Base-by-base conservation (phyloP, 35 echinoderm and acorn worm species). In the Apostichopus californicus region DNA sequence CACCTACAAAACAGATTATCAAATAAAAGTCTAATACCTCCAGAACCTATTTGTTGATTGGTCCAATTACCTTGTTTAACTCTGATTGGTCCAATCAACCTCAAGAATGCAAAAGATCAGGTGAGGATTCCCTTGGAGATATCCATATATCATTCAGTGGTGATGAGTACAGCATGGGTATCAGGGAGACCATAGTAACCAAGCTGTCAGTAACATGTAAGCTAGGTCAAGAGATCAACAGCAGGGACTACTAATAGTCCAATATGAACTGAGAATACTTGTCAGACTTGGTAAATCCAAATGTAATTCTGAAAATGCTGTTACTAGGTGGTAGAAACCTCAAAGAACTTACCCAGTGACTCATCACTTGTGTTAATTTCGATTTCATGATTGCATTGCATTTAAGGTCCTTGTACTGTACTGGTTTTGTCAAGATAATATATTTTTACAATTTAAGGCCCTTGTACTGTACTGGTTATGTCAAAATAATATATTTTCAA, bases 31-130 rank as follows among this genome's bases (percentile, higher is more conserved):
- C 60, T 34, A 89, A 89, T 89, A 55, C 86, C 5, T 89, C 18
- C 63, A 68, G 71, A 89, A 66, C 63, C 86, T 72, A 89, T 89
- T 89, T 66, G 57, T 34, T 89, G 86, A 89, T 89, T 89, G 86
- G 64, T 68, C 25, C 86, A 89, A 89, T 89, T 89, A 89, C 34
- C 63, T 73, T 22, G 14, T 18, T 23, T 54, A 18, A 15, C 57
- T 73, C 21, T 26, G 9, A 89, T 89, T 89, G 86, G 86, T 66
- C 86, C 57, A 82, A 72, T 46, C 86, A 85, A 85, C 55, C 81
- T 55, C 52, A 54, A 85, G 57, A 85, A 85, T 85, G 54, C 57
- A 85, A 20, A 81, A 59, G 55, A 85, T 85, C 57, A 85, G 81
- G 81, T 60, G 81, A 85, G 81, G 81, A 85, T 85, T 85, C 81